Conservation (phyloP, 2,797 vertebrate genomes). For the Amblyraja radiata region DNA sequence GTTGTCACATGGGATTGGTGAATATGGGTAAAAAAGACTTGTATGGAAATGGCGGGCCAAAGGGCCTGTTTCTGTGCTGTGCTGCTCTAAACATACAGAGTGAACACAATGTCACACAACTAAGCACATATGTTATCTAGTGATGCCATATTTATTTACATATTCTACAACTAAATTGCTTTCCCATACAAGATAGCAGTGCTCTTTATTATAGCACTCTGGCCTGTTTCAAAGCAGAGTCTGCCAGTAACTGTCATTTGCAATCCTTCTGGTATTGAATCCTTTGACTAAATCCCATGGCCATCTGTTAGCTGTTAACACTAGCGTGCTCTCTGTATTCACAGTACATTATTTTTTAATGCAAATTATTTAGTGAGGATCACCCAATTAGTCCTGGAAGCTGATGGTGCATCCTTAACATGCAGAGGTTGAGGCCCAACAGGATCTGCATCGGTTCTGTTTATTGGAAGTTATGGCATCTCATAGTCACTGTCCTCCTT, state of each 20-base stretch:
- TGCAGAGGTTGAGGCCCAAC: background rate
- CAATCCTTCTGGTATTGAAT: background rate
- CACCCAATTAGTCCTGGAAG: background rate
- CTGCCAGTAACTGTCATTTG: background rate
- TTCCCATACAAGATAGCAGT: background rate
- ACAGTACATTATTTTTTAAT: slow-evolving; percentile 1
- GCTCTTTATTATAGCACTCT: background rate
- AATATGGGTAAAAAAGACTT: too few relatives aligned
- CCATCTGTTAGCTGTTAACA: background rate
- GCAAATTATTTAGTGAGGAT: background rate
- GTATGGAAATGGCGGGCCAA: too few relatives aligned
- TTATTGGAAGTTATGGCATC: background rate
- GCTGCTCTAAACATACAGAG: too few relatives aligned
- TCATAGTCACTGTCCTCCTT: background rate
- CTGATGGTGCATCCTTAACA: background rate
- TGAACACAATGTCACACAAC: too few relatives aligned
- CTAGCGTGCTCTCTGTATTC: too few relatives aligned
- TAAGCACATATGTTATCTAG: too few relatives aligned
- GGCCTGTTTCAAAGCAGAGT: background rate
- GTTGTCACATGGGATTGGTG: too few relatives aligned
- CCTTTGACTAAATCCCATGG: background rate
- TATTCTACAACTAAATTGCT: background rate
- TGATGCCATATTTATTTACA: too few relatives aligned
- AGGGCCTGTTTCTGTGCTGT: too few relatives aligned
- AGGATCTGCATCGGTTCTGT: background rate